These are phyloP conservation scores for Scomberomorus guttatus DNA, from an alignment of 2,797 vertebrate genomes.

Conservation along the genomic window DNA sequence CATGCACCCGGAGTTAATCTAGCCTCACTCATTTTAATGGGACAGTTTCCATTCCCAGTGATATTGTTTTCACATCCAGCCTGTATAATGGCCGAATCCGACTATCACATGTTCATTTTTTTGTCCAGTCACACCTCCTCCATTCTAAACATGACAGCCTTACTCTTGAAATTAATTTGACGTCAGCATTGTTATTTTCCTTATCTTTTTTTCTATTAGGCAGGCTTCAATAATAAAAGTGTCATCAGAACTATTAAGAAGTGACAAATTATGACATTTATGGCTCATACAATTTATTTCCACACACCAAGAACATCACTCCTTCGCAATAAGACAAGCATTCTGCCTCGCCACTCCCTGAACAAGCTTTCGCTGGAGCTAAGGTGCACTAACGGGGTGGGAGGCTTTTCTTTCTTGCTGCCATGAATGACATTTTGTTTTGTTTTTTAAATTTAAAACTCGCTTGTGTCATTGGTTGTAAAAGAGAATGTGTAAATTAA, in stretches of 20 bases:
- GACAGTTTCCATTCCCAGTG: constrained; percentile 70
- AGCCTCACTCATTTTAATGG: constrained; percentile 77
- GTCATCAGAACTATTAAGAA: constrained; percentile 71
- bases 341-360: constrained; percentile 1
- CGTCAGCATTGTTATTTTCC: constrained; percentile 70
- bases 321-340: constrained; percentile 44
- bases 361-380: constrained; percentile 33
- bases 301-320: constrained; percentile 71
- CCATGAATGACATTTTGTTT: neutral
- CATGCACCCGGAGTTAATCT: constrained; percentile 54
- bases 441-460: constrained; percentile 4
- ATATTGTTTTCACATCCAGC: constrained; percentile 67
- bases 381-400: constrained; percentile 6
- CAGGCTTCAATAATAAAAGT: constrained; percentile 80
- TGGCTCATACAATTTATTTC: constrained; percentile 66
- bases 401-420: constrained; percentile 6
- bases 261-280: constrained; percentile 79
- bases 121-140: constrained; percentile 35
- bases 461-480: neutral
- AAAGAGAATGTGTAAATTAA: neutral
- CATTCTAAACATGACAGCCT: constrained; percentile 47
- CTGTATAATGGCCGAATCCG: constrained; percentile 26
- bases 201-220: constrained; percentile 79
- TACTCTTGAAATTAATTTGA: constrained; percentile 69
- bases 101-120: constrained; percentile 46